These are phyloP conservation scores for Agrochola macilenta DNA, from an alignment of 2,888 invertebrate genomes.

Conservation along the genomic window DNA sequence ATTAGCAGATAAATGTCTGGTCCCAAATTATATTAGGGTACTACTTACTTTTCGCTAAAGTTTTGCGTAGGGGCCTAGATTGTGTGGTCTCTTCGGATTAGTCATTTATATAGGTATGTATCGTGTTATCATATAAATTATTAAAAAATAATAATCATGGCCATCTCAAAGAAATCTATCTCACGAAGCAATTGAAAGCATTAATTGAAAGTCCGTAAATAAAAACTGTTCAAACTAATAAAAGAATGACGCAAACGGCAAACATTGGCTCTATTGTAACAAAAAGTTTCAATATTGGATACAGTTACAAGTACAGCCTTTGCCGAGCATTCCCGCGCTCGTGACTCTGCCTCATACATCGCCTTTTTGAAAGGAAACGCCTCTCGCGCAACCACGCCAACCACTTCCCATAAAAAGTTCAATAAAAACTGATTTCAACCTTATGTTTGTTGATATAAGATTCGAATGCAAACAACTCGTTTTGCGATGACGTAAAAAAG, in stretches of 20 bases:
- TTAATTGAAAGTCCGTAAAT: conserved; percentile 60
- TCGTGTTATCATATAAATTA: neutral
- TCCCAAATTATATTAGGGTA: neutral
- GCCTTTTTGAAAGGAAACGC: conserved; percentile 81
- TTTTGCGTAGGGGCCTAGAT: neutral
- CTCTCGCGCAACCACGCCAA: conserved; percentile 80
- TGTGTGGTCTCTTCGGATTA: neutral
- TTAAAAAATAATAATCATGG: conserved; percentile 16
- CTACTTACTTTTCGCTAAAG: neutral
- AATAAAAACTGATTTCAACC: conserved; percentile 55
- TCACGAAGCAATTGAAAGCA: conserved; percentile 47
- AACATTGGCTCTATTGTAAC: conserved; percentile 68
- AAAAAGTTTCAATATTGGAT: conserved; percentile 69
- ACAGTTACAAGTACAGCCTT: conserved; percentile 71
- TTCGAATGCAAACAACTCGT: conserved; percentile 60
- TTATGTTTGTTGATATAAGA: conserved; percentile 58
- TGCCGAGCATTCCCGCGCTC: conserved; percentile 73
- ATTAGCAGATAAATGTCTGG: conserved; percentile 31
- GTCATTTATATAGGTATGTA: neutral
- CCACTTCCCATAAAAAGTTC: conserved; percentile 75
- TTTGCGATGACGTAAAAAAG: conserved; percentile 68
- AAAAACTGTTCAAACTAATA: conserved; percentile 62
- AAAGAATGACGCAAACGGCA: conserved; percentile 62
- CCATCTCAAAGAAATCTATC: conserved; percentile 44
- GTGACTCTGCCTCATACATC: conserved; percentile 80